Base-by-base conservation (phyloP, 2,797 vertebrate species). In the Syngnathus rostellatus region DNA sequence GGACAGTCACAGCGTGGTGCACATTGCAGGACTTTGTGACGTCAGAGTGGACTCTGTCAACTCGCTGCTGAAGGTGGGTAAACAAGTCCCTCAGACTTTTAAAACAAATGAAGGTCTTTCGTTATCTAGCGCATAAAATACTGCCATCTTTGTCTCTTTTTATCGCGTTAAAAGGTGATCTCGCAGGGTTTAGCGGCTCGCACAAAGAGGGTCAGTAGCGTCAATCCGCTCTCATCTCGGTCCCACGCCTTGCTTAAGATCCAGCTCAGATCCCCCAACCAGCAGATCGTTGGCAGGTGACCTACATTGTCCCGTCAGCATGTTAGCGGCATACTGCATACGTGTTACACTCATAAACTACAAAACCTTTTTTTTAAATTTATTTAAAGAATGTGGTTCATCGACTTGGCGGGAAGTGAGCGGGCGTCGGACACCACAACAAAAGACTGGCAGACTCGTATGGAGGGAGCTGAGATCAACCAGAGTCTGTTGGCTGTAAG, bases 381-480 rank as follows among this genome's bases (percentile, higher is more conserved):
- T n/a, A 31, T 17, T 64, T 1, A 79, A 74, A 97, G 95, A 83
- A 94, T 97, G 83, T 95, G 93, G 67, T 97, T 96, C 79, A 93
- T 97, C 80, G 95, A 97, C 79, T 87, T 97, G 86, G 95, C 95
- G 80, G 95, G 95, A 76, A 97, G 95, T 71, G 95, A 97, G 85
- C 91, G 94, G 71, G 95, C 95, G 54, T 93, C 92, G 68, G 94
- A 97, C 79, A 90, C 92, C 80, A 93, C 84, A 81, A 92, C 93
- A 64, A 86, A 92, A 1, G 88, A 94, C 79, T 92, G 86, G 74
- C 93, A 91, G 83, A 95, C 92, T 62, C 94, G 94, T 74, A 92
- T 94, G 85, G 95, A 96, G 85, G 94, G 92, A 75, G 94, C 94
- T 58, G 94, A 96, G 87, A 97, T 96, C 85, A 97, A 96, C 78